Percentiles rank a stretch among this genome's conserved stretches.
Conservation (phyloP, 2,888 invertebrate species). For the Ectemnius continuus region DNA sequence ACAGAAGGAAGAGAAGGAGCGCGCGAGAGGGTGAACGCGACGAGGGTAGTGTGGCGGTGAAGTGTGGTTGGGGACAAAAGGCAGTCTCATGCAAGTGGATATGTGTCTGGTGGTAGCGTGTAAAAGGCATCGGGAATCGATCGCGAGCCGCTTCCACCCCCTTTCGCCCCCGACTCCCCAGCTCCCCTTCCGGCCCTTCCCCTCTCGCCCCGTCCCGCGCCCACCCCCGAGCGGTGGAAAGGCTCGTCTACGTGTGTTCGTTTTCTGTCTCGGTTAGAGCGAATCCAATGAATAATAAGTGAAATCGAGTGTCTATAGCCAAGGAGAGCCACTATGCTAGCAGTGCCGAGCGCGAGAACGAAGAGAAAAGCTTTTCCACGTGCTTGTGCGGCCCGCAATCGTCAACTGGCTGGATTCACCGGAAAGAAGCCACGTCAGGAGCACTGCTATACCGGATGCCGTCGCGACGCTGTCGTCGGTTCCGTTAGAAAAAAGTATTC, state of each 20-base stretch:
- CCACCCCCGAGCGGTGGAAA: too few relatives aligned
- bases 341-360: too few relatives aligned
- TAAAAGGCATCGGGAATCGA: conserved; percentile 5
- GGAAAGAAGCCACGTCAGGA: too few relatives aligned
- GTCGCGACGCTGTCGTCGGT: neutral
- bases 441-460: neutral
- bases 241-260: neutral
- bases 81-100: too few relatives aligned
- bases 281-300: conserved; percentile 45
- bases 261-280: conserved; percentile 13
- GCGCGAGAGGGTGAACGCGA: neutral
- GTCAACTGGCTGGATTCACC: too few relatives aligned
- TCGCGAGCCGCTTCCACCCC: neutral
- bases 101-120: neutral
- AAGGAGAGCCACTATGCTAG: too few relatives aligned
- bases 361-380: conserved; percentile 1
- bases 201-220: too few relatives aligned
- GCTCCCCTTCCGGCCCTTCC: too few relatives aligned
- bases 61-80: neutral
- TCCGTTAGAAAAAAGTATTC: too few relatives aligned
- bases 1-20: neutral
- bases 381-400: neutral
- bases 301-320: conserved; percentile 8
- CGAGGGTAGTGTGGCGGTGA: neutral
- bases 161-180: too few relatives aligned